Evolutionary conservation across 2,888 invertebrate genomes (phyloP), one percentile per base, ranked within the genome.

Genomic region (Drosophila kokeensis): DNA sequence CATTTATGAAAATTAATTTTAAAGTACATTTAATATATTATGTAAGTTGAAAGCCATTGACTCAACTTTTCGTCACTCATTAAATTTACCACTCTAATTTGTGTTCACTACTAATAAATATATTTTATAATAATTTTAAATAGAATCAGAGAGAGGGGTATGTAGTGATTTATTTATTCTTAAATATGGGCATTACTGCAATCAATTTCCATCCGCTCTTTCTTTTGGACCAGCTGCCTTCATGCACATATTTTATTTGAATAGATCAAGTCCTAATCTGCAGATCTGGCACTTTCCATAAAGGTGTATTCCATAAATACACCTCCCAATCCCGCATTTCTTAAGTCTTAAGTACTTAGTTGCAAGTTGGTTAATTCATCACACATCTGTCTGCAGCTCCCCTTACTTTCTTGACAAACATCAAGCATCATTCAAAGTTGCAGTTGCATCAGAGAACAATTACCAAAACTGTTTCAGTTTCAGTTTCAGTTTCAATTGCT

Each of bases 281-380:
- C 45, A 45, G 15, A 24, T 45, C 8, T 24, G 15, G 1, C 15
- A 15, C 21, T 49, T 49, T 36, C 1, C 27, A 3, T 21, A 24
- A 7, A 36, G 15, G 53, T 53, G 27, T 54, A 34, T 15, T 5
- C n/a, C 27, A 55, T 55, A 13, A 55, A 54, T 27, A 38, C 13
- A 27, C 6, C 6, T 6, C 2, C 6, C 42, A 42, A 13, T 45
- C 4, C 27, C 3, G 18, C 40, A 57, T 32, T 52, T 7, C 15
- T n/a, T n/a, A 52, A 24, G 48, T 78, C 66, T 79, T 75, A 67
- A 79, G 64, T 64, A 62, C 61, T 79, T 61, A 71, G 61, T 70
- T 45, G 15, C 79, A 34, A 58, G 53, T 75, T 58, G 36, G 4
- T 50, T 34, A 49, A 70, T 63, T 54, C 50, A 66, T 79, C 79